A percentile compares a stretch with the other conserved stretches of the same genome.
Conservation (phyloP, 1,140 invertebrate genomes). For the Dendrolimus punctatus region DNA sequence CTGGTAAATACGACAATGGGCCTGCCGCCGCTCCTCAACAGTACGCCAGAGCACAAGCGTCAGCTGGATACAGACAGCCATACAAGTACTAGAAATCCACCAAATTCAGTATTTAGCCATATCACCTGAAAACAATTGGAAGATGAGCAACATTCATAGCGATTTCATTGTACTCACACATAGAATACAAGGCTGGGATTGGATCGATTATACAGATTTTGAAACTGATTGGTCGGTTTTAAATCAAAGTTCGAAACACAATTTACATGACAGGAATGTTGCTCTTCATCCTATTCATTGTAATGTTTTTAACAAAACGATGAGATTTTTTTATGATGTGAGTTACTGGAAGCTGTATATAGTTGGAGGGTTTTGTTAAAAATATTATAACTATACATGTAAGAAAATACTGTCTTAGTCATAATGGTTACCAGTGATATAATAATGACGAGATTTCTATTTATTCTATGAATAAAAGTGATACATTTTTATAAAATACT, state of each 20-base stretch:
- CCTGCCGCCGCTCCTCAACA: conserved; percentile 25
- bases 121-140: neutral
- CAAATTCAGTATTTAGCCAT: conserved; percentile 16
- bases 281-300: conserved; percentile 4
- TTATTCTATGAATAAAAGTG: conserved; percentile 64
- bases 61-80: conserved; percentile 42
- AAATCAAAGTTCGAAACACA: neutral
- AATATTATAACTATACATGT: conserved; percentile 7
- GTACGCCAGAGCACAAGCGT: conserved; percentile 36
- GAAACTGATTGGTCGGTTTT: no score
- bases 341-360: neutral
- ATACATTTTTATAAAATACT: neutral
- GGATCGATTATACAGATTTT: neutral
- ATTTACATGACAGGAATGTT: conserved; percentile 5
- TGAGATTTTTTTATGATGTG: neutral
- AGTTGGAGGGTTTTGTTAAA: neutral
- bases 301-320: no score
- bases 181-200: neutral
- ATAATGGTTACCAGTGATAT: conserved; percentile 21
- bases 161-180: conserved; percentile 5
- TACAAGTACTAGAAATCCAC: conserved; percentile 48
- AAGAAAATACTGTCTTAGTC: conserved; percentile 18
- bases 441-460: conserved; percentile 28
- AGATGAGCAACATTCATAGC: conserved; percentile 12
- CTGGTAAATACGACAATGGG: conserved; percentile 48